Evolutionary conservation across 2,888 invertebrate genomes (phyloP).

Genomic region (Pyrrhia umbra): DNA sequence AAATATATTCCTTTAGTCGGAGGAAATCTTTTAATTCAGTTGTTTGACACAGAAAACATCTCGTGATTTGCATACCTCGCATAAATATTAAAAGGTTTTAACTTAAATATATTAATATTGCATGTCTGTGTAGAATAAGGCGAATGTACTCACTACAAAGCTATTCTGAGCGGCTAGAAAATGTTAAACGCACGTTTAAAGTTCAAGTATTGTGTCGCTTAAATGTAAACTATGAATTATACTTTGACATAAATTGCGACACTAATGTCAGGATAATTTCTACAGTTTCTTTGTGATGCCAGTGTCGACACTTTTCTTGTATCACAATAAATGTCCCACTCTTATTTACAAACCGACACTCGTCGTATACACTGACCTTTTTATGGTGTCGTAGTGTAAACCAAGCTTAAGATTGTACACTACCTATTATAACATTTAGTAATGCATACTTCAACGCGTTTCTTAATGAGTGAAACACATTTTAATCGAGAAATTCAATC

Average conservation of each 20-base stretch:
- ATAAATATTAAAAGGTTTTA: conserved; percentile 71
- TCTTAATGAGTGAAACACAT: background rate
- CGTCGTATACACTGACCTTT: too few species aligned
- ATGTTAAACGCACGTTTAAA: conserved; percentile 41
- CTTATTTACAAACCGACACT: too few species aligned
- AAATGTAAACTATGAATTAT: too few species aligned
- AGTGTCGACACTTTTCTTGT: too few species aligned
- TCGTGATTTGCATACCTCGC: conserved; percentile 67
- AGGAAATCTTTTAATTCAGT: conserved; percentile 61
- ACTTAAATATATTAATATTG: conserved; percentile 62
- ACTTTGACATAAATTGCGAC: too few species aligned
- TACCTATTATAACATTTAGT: conserved; percentile 24
- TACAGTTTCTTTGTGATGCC: too few species aligned
- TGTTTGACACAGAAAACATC: conserved; percentile 64
- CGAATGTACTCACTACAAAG: conserved; percentile 37
- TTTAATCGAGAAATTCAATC: conserved; percentile 3
- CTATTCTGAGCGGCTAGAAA: conserved; percentile 32
- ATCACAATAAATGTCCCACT: too few species aligned
- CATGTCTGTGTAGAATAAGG: conserved; percentile 48
- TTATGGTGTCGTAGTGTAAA: too few species aligned
- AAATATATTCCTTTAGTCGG: conserved; percentile 44
- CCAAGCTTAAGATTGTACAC: background rate
- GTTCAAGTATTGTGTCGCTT: conserved; percentile 36
- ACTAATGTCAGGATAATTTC: too few species aligned
- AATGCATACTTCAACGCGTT: conserved; percentile 5